Percentiles rank a stretch among this genome's conserved stretches.
phyloP scores from a whole-genome alignment of 2,113 vertebrate genomes.

The Crotalus helleri region DNA sequence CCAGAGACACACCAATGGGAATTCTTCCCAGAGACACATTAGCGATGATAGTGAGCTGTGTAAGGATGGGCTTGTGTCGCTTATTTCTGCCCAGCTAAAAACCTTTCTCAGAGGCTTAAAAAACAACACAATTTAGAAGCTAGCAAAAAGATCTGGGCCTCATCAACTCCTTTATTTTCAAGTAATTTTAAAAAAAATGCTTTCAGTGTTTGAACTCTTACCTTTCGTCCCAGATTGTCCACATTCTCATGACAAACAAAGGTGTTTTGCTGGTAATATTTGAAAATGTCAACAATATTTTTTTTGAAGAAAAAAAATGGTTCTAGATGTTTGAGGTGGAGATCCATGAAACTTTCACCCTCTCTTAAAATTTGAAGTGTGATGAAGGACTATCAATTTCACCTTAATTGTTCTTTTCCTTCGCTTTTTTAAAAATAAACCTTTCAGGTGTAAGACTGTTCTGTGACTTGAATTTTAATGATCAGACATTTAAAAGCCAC shows the following conservation, averaged over 20 bases:
- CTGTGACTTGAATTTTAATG: background rate
- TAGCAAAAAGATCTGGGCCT: background rate
- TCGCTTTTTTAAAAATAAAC: background rate
- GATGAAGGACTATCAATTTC: background rate
- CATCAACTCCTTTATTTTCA: background rate
- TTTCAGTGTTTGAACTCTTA: background rate
- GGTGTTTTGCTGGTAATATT: background rate
- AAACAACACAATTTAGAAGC: background rate
- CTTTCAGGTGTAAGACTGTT: background rate
- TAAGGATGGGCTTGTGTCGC: background rate
- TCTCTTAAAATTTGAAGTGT: background rate
- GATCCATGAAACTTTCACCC: background rate
- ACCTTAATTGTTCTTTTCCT: background rate
- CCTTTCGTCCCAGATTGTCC: background rate
- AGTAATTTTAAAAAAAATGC: rapidly evolving
- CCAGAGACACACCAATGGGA: background rate
- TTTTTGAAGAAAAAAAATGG: background rate
- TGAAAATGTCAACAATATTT: background rate
- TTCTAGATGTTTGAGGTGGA: too few relatives aligned
- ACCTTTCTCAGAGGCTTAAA: rapidly evolving
- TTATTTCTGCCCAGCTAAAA: background rate
- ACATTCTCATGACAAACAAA: background rate
- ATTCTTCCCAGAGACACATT: background rate
- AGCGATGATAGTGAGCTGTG: background rate
- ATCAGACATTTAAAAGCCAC: background rate